Base-by-base conservation (phyloP, 2,113 vertebrate genomes). In the Etia nguti region DNA sequence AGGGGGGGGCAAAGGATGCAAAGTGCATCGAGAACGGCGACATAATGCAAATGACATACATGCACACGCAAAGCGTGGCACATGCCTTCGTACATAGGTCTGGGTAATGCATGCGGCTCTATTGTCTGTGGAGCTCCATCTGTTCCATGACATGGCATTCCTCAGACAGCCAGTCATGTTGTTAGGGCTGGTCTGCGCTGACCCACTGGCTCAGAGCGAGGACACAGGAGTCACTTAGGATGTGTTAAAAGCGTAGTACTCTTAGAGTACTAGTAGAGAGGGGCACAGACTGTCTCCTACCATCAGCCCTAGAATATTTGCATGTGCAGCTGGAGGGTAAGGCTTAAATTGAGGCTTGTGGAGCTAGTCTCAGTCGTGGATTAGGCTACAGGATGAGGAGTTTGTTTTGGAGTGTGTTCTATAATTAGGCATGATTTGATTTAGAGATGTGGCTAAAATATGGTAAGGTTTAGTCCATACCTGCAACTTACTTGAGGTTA, bases 71-170 rank as follows among this genome's bases (percentile, higher is more conserved):
- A 87, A 65, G 24, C n/a, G 86, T 77, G 87, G 70, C 90, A 83
- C 92, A 92, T 92, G 88, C 88, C 92, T 90, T 29, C 6, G 1
- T 89, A 81, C 68, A 50, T 12, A 81, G 84, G 88, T 50, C 75
- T 82, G 15, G 41, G 56, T 86, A 59, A 87, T 60, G 73, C 90
- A 80, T 87, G 87, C 12, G 1, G 88, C 68, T 90, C 89, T 50
- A 89, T 95, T 94, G 95, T 94, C 68, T 87, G 89, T 26, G 70
- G 84, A 62, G 62, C 91, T 92, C 94, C 93, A 95, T 95, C 94
- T 95, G 94, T 90, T 94, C 84, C 75, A 85, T 93, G 94, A 95
- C 91, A 92, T 84, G 92, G 88, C 93, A 94, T 92, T 95, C 91
- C 89, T 92, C 82, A 92, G 90, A 91, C 90, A 88, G 85, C 75